Base-by-base conservation (phyloP, 2,888 invertebrate genomes). In the Tachina lurida region DNA sequence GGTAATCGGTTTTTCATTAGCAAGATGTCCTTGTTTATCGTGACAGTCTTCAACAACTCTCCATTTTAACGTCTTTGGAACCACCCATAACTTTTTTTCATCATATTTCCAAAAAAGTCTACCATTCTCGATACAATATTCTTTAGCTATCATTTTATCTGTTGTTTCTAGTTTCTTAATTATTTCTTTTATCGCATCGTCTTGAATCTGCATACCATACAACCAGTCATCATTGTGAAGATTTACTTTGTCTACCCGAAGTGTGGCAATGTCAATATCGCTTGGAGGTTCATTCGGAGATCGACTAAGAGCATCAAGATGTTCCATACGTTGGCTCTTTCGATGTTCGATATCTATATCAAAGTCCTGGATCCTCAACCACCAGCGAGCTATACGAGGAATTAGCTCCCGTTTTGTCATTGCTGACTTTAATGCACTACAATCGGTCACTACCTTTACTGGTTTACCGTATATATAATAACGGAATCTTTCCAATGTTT, bases 361-460 rank as follows among this genome's bases (percentile, higher is more conserved):
- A 45, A 56, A 76, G 10, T 76, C 65, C 9, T 65, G 75, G 13
- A 76, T 76, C 56, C 54, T 17, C 10, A 60, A 13, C 49, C 49
- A 74, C 17, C 62, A 62, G 1, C 39, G 9, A 0, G 75, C 75
- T 63, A 63, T 87, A 15, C 87, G 7, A 0, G 79, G 78, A 0
- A 81, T 62, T 86, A 17, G 31, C 22, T 87, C 84, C 10, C 76
- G 75, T 71, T 86, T 86, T 10, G 77, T n/a, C 81, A 84, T 86
- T 4, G 87, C 65, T 0, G 87, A 84, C 45, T 84, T 65, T n/a
- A 79, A 65, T 10, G 73, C 56, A 13, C 52, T 56, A 13, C 80
- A 80, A 52, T 67, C 73, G 3, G 65, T 80, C 8, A 74, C 12
- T 2, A 54, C 22, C 9, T 62, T 39, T 17, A 78, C 43, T 19